Evolutionary conservation across 1,140 invertebrate genomes (phyloP), one percentile per base, ranked within the genome.

Genomic region (Drosophila chauvacae): DNA sequence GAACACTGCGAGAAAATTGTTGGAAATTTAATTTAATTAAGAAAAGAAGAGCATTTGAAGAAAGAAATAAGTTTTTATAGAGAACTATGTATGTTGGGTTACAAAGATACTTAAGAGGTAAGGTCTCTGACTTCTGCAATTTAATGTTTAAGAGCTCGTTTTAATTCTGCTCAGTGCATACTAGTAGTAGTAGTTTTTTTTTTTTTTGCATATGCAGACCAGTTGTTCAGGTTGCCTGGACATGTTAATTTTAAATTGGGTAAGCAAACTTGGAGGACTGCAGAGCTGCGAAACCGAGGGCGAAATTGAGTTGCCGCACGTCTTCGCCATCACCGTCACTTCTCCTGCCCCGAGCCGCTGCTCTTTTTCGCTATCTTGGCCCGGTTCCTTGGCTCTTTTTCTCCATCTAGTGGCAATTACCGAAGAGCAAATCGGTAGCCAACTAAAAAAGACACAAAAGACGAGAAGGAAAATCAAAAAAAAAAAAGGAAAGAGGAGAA

Each of bases 211-310:
- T 73, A 73, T 72, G 70, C 45, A 50, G 51, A 75, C 60, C 72
- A 76, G 59, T 75, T 76, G 73, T 53, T 76, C 51, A 76, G 61
- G 73, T 76, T 76, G 72, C 60, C 70, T 78, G 84, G 72, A 88
- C 85, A 88, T 84, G 85, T 80, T 88, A 88, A 90, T 88, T 88
- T 88, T 88, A 87, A 88, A 88, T 88, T 88, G 84, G 84, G 78
- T 76, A 81, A 64, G 75, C 69, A 70, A 62, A 50, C 48, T 50
- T 50, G 47, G 69, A 72, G 57, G 48, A 56, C 69, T 71, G 69
- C 57, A 69, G 69, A 68, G 33, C 60, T 61, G 72, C 56, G 53
- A 62, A 28, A 60, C 79, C 47, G 80, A 82, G 66, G 64, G 74
- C 79, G 78, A 81, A 86, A 86, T 81, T 81, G 69, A 87, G 80